Evolutionary conservation across 2,797 vertebrate genomes (phyloP), one percentile per base, ranked within the genome.

Genomic region (Labeo calbasu): DNA sequence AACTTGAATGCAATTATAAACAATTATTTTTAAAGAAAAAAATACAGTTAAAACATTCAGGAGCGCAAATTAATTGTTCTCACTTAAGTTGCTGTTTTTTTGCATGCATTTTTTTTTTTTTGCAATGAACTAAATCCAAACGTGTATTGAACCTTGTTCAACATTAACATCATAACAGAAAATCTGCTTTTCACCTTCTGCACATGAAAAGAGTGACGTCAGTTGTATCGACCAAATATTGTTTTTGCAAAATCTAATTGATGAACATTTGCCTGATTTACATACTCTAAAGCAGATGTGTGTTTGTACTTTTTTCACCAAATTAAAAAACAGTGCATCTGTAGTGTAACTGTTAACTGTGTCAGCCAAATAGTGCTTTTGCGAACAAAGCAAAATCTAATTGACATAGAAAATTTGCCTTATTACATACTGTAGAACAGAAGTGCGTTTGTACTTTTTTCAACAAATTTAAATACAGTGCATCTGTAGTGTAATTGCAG

Each of bases 1-100:
- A n/a, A n/a, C n/a, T n/a, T n/a, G 10, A 82, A 82, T 66, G 69
- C 55, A 59, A 28, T 70, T 43, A 69, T n/a, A 71, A 50, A 51
- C 11, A 25, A 17, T 10, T 0, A 10, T 28, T 51, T 51, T 28
- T 7, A 36, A 55, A 55, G 2, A 55, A 23, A 48, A 28, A 15
- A 71, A 50, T 17, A 1, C 46, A 50, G 25, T 13, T 48, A 2
- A 15, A 50, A 25, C 23, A 71, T 71, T 50, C 0, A 23, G 5
- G 2, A 43, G 11, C 0, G 11, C 19, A 5, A 50, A 48, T n/a
- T 0, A 40, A 69, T 40, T 43, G 43, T 25, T 48, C 7, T 10
- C 21, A 46, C 19, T n/a, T 6, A 23, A 71, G 13, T 71, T 71
- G 11, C 13, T 70, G 13, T 23, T 71, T 71, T 21, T 46, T 70